Conservation (phyloP, 1,140 invertebrate genomes). For the Drosophila bocki region DNA sequence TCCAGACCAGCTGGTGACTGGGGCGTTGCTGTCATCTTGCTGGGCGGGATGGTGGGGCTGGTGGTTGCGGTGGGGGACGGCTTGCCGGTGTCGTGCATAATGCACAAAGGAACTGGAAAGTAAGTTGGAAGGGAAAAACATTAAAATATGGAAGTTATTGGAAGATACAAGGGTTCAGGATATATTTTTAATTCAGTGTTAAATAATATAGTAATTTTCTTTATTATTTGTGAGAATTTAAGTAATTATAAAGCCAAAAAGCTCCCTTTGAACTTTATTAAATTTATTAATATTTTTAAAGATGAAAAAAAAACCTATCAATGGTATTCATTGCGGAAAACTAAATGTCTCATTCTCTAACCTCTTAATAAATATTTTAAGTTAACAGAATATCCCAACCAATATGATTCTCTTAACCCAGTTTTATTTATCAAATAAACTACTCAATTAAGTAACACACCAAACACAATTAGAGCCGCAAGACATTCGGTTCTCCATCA, state of each 20-base stretch:
- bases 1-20: slow-evolving; percentile 48
- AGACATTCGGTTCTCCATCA: slow-evolving; percentile 4
- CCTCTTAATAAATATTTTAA: background rate
- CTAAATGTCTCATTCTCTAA: background rate
- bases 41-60: slow-evolving; percentile 52
- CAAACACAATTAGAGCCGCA: background rate
- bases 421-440: background rate
- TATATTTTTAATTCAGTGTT: no score
- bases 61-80: slow-evolving; percentile 63
- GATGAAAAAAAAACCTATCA: background rate
- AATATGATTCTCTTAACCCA: background rate
- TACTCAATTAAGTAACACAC: slow-evolving; percentile 2
- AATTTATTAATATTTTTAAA: background rate
- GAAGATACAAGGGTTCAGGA: background rate
- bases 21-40: slow-evolving; percentile 46
- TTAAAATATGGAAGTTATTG: background rate
- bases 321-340: no score
- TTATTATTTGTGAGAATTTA: background rate
- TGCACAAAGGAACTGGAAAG: slow-evolving; percentile 74
- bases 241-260: background rate
- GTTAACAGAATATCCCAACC: background rate
- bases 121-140: background rate
- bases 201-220: background rate
- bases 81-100: slow-evolving; percentile 77
- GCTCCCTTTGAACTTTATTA: background rate